Evolutionary conservation across 1,140 invertebrate genomes (phyloP).

Genomic region (Epicauta chinensis): DNA sequence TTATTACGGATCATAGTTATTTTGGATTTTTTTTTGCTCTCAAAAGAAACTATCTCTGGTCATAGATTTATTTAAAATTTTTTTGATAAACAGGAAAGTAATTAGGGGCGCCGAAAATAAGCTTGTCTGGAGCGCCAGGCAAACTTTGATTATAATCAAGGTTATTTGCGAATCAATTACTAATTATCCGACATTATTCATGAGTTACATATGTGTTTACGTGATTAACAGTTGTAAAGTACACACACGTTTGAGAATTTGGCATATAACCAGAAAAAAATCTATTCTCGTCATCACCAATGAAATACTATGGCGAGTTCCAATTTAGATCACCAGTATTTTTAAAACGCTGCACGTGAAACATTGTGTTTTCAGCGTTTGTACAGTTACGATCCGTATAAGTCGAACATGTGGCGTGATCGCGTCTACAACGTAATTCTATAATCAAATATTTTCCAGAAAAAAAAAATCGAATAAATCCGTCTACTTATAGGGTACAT

Average conservation of each 20-base stretch:
- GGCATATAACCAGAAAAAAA: slow-evolving; percentile 9
- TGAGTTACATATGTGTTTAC: slow-evolving; percentile 2
- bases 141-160: too few relatives aligned
- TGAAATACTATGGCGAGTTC: slow-evolving; percentile 9
- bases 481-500: neutral
- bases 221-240: slow-evolving; percentile 6
- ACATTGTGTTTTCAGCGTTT: neutral
- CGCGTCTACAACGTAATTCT: slow-evolving; percentile 10
- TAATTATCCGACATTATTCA: slow-evolving; percentile 6
- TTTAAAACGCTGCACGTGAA: slow-evolving; percentile 7
- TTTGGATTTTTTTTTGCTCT: too few relatives aligned
- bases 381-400: neutral
- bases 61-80: too few relatives aligned
- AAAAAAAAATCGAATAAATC: neutral
- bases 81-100: too few relatives aligned
- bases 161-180: neutral
- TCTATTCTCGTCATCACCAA: slow-evolving; percentile 4
- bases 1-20: too few relatives aligned
- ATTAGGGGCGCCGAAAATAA: too few relatives aligned
- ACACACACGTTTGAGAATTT: neutral
- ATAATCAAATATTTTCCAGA: too few relatives aligned
- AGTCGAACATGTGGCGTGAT: slow-evolving; percentile 8
- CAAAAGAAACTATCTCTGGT: too few relatives aligned
- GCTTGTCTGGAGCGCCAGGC: too few relatives aligned
- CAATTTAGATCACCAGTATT: slow-evolving; percentile 10